Percentiles rank a stretch among this genome's conserved stretches.
phyloP scores from a whole-genome alignment of 2,888 invertebrate genomes.

The Xiphydria camelus region DNA sequence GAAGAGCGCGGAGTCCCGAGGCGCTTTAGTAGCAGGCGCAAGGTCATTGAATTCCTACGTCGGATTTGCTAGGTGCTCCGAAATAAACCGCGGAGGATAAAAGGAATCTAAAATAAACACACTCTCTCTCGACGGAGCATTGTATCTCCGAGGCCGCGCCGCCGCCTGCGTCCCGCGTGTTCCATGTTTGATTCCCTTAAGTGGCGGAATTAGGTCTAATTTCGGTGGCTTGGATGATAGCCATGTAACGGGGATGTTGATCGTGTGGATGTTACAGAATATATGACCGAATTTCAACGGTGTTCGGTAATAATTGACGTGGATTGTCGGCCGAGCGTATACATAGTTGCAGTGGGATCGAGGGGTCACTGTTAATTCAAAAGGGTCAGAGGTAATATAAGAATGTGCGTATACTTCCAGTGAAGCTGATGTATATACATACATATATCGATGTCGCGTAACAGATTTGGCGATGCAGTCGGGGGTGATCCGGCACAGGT shows the following conservation, averaged over 20 bases:
- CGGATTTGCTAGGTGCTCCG: neutral
- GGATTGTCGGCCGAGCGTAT: conserved; percentile 11
- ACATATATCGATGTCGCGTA: too few relatives aligned
- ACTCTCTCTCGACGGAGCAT: too few relatives aligned
- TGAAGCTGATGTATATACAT: too few relatives aligned
- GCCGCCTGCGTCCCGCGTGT: neutral
- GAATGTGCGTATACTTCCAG: too few relatives aligned
- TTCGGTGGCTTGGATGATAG: conserved; percentile 6
- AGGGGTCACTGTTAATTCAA: neutral
- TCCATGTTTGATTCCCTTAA: conserved; percentile 3
- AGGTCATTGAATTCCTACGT: neutral
- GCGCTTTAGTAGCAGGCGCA: too few relatives aligned
- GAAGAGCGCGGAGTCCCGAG: too few relatives aligned
- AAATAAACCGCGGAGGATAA: conserved; percentile 1
- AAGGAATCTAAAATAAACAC: neutral
- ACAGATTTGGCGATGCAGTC: too few relatives aligned
- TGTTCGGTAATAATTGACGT: conserved; percentile 13
- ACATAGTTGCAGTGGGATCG: too few relatives aligned
- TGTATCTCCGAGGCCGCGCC: too few relatives aligned
- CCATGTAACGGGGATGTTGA: conserved; percentile 12
- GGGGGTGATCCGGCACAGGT: too few relatives aligned
- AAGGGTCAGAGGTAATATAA: neutral
- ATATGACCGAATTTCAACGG: conserved; percentile 14
- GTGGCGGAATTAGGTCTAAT: conserved; percentile 14
- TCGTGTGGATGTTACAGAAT: conserved; percentile 13